Evolutionary conservation across 2,888 invertebrate species (phyloP).

Genomic region (Tetragonisca angustula): DNA sequence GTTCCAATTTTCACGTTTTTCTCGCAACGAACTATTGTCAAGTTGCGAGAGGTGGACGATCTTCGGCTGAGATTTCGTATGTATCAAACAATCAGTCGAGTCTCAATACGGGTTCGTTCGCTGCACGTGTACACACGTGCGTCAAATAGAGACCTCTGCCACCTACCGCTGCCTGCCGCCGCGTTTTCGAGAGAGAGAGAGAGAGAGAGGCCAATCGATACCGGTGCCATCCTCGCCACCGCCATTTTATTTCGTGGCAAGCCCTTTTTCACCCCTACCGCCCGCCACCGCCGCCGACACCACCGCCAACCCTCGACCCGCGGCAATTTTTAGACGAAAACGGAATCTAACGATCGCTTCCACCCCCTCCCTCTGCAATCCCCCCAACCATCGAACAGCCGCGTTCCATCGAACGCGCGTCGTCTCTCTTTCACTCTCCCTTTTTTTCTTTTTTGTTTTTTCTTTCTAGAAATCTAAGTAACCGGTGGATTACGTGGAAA

Average conservation of each 20-base stretch:
- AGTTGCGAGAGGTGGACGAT: too few relatives aligned
- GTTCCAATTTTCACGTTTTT: too few relatives aligned
- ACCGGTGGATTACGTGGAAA: too few relatives aligned
- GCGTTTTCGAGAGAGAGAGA: conserved; percentile 56
- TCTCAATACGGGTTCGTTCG: too few relatives aligned
- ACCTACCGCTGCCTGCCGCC: background rate
- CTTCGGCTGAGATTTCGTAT: too few relatives aligned
- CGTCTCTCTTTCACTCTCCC: background rate
- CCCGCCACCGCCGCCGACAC: conserved; percentile 26
- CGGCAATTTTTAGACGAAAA: conserved; percentile 39
- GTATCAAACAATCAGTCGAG: too few relatives aligned
- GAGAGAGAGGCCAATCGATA: conserved; percentile 82
- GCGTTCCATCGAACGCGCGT: background rate
- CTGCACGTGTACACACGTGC: too few relatives aligned
- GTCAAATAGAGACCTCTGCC: too few relatives aligned
- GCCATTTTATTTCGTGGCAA: conserved; percentile 79
- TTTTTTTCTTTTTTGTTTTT: too few relatives aligned
- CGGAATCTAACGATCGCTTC: conserved; percentile 43
- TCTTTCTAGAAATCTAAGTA: too few relatives aligned
- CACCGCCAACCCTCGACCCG: conserved; percentile 66
- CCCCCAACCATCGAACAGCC: background rate
- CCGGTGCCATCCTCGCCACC: conserved; percentile 74
- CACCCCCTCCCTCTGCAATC: background rate
- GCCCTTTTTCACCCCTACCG: conserved; percentile 68
- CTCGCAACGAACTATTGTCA: too few relatives aligned